Conservation (phyloP, 2,797 vertebrate genomes). For the Poliocrania exsul region DNA sequence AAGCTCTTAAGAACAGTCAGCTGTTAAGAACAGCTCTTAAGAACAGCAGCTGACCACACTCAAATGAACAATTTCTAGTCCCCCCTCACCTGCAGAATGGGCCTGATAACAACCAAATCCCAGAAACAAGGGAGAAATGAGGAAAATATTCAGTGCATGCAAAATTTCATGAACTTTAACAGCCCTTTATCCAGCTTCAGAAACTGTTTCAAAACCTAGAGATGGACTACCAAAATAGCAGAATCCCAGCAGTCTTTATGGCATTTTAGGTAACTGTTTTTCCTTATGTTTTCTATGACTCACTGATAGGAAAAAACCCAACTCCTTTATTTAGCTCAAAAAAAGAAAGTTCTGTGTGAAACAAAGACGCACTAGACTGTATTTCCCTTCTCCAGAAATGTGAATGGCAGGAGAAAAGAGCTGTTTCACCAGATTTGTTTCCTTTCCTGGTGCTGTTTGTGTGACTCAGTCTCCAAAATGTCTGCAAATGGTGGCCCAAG, state of each 20-base stretch:
- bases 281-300: background rate
- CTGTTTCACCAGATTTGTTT: background rate
- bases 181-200: background rate
- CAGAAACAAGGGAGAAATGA: background rate
- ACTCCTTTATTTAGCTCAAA: background rate
- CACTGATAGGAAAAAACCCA: background rate
- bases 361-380: background rate
- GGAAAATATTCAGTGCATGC: background rate
- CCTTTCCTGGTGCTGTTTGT: background rate
- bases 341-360: background rate
- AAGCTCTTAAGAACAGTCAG: background rate
- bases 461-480: background rate
- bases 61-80: background rate
- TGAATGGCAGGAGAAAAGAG: background rate
- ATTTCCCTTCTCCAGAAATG: background rate
- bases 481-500: background rate
- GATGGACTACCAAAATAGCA: background rate
- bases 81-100: background rate
- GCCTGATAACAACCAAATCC: background rate
- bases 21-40: too few relatives aligned
- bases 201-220: background rate
- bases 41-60: accelerated
- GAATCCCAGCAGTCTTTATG: background rate
- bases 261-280: background rate
- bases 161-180: background rate